A percentile compares a stretch with the other conserved stretches of the same genome.
These are phyloP conservation scores for Mormoops blainvillei DNA, from an alignment of 2,113 vertebrate species.

Conservation along the genomic window DNA sequence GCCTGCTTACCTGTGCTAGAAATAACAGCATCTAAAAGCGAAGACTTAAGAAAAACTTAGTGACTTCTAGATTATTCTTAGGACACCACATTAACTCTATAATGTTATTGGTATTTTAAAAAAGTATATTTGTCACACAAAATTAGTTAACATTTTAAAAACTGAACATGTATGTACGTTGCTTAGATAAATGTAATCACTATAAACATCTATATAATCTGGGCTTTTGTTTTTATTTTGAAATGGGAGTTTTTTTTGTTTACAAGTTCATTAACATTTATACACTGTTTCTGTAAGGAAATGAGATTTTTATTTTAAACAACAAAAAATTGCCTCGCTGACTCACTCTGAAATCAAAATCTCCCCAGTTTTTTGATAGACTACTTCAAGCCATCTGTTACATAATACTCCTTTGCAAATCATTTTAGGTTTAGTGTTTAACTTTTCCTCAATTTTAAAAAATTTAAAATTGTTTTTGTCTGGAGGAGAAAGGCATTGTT, in stretches of 20 bases:
- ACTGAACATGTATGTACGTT: constrained; percentile 93
- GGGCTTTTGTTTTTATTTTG: constrained; percentile 87
- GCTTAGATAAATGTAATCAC: constrained; percentile 93
- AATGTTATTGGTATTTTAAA: constrained; percentile 93
- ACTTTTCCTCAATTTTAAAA: constrained; percentile 80
- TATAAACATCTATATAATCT: constrained; percentile 90
- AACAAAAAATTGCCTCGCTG: constrained; percentile 81
- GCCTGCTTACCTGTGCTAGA: constrained; percentile 92
- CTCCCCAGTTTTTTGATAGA: constrained; percentile 79
- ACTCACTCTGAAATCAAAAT: constrained; percentile 82
- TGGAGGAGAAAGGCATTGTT: constrained; percentile 80
- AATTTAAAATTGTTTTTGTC: constrained; percentile 76
- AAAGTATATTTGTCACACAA: constrained; percentile 89
- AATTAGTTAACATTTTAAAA: constrained; percentile 90
- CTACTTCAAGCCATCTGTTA: constrained; percentile 80
- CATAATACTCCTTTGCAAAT: constrained; percentile 80
- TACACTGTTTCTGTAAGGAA: constrained; percentile 86
- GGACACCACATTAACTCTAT: constrained; percentile 92
- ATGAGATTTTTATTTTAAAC: constrained; percentile 76
- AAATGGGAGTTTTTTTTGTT: constrained; percentile 88
- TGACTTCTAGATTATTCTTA: constrained; percentile 93
- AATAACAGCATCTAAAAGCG: constrained; percentile 90
- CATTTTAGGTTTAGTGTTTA: constrained; percentile 81
- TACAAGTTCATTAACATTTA: constrained; percentile 90
- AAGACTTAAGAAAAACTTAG: constrained; percentile 90